Base-by-base conservation (phyloP, 2,888 invertebrate genomes). In the Zaprionus bogoriensis region DNA sequence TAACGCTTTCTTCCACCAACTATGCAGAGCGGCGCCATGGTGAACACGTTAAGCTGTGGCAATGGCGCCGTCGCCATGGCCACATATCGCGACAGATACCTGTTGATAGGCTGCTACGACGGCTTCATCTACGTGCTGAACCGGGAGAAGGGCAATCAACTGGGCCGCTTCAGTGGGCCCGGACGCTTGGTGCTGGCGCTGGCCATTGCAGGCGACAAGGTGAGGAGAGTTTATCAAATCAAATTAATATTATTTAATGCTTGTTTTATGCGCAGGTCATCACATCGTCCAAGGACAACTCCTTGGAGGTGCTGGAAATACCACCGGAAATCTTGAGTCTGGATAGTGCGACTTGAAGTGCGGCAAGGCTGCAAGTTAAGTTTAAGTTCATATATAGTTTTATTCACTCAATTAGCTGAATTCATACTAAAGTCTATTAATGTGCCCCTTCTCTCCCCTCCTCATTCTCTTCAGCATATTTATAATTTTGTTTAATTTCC, bases 21-120 rank as follows among this genome's bases (percentile, higher is more conserved):
- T 64, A 73, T 91, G 1, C 88, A 96, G 96, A 94, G 92, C 78
- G 95, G 96, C 1, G 89, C 91, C 22, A 92, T 94, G 87, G 90
- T 93, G 30, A 92, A 92, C n/a, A 91, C 92, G 30, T 93, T 94
- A 76, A 91, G 91, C 53, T 94, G 94, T 36, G 95, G 95, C 39
- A 94, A 94, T 84, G 95, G 95, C 12, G 94, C 95, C 44, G 94
- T 95, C 32, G 95, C 95, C 67, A 92, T 96, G 92, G 93, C 93
- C 60, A 91, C 94, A 47, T 92, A 92, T 39, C 92, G 93, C 70
- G 93, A 94, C 32, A 91, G 94, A 36, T 90, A 95, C 64, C 92
- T 94, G 36, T 92, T 93, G 90, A 94, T 95, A 39, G 95, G 95
- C 71, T 96, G 95, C 91, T 95, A 95, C 89, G 95, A 95, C 91